Evolutionary conservation across 2,113 vertebrate genomes (phyloP), one percentile per base, ranked within the genome.

Genomic region (Hippocampus abdominalis): DNA sequence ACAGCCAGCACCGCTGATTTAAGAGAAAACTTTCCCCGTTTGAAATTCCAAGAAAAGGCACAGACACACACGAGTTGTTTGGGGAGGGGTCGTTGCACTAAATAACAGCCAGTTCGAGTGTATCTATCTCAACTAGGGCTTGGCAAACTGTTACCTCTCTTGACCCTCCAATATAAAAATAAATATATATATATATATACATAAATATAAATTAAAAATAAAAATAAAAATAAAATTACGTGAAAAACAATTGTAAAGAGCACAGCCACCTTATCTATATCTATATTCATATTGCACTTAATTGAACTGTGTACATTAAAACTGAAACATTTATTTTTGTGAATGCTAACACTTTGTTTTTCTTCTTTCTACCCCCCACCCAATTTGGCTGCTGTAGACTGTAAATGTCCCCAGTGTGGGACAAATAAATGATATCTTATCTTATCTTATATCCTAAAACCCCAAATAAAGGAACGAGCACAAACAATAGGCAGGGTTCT

Each of bases 1-100:
- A 46, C 68, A 9, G 61, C 63, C 79, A 72, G 60, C 64, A 64
- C 54, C 1, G 20, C 79, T 80, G 80, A 89, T 86, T 88, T 85
- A 89, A 15, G 73, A 79, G 78, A n/a, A n/a, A n/a, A 81, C 68
- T 11, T 36, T 83, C 64, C 18, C 64, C 66, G 29, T 78, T 85
- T 65, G 74, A 36, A 66, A 75, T 66, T 39, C 65, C 66, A 74
- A 72, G 54, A 63, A 79, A 21, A 78, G 51, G 69, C 71, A 77
- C 32, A 75, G 60, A 77, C 42, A 74, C 42, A 74, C 29, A 15
- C 27, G 3, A 16, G 12, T 27, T 66, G 23, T 46, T 32, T 56
- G 13, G 27, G 57, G 57, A 15, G 27, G 27, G 25, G 29, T 10
- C 25, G 16, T 60, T 29, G 27, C 57, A 60, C 27, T 7, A 8